Base-by-base conservation (phyloP, 2,113 vertebrate genomes). In the Aphyosemion australe region DNA sequence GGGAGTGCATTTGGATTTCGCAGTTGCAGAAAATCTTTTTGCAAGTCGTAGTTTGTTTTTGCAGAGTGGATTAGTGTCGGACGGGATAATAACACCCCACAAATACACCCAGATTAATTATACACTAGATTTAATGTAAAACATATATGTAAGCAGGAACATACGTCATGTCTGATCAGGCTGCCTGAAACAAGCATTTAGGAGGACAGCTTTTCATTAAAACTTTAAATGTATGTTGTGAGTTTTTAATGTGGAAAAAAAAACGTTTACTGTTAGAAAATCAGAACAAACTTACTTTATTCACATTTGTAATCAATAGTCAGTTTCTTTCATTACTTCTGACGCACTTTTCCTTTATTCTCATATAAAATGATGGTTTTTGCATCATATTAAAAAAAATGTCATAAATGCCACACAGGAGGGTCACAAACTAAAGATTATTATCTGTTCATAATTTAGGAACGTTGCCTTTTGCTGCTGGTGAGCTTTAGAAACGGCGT, bases 71-170 rank as follows among this genome's bases (percentile, higher is more conserved):
- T 80, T 71, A 69, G 53, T 56, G 76, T 69, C 72, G 32, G 48
- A 48, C 14, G 21, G 58, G 61, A 65, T 52, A 70, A 51, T 74
- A 54, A 47, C 41, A 63, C 26, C 41, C 21, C 18, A 39, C 13
- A 15, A 52, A 46, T 52, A 10, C 62, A 50, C 68, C 61, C 47
- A 19, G 63, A 69, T 82, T 76, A 76, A 80, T 87, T 69, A 74
- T 74, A 54, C 34, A n/a, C n/a, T n/a, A n/a, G n/a, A n/a, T n/a
- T n/a, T n/a, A n/a, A n/a, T n/a, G n/a, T n/a, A n/a, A 69, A 71
- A 80, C 72, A 68, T 31, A 52, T 15, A 81, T 12, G 2, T 11
- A 1, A 14, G 39, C 16, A 62, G 43, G 61, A 52, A 68, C 78
- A 75, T 46, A n/a, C 53, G 53, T 41, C 6, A 20, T 2, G 62